Base-by-base conservation (phyloP, 2,888 invertebrate genomes). In the Acrobasis repandana region DNA sequence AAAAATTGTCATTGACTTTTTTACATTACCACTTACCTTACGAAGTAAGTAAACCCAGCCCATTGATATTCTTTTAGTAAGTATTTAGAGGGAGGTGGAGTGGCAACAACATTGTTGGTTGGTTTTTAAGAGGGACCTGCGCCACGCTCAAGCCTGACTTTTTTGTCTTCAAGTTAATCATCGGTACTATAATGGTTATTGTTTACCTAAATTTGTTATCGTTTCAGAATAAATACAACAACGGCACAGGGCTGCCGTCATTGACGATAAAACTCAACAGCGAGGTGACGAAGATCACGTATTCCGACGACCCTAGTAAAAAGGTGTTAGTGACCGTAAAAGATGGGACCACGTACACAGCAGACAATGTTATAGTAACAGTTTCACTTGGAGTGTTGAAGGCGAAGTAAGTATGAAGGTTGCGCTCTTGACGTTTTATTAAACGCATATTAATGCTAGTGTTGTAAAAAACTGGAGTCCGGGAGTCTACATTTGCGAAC, bases 341-440 rank as follows among this genome's bases (percentile, higher is more conserved):
- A 18, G 94, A 94, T 72, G 94, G 94, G 0, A 73, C 86, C 0
- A 67, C 71, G 0, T 94, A 93, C 66, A 76, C 72, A 20, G 94
- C 95, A 0, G 93, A 94, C 68, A 94, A 94, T 71, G 94, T 95
- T 0, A 93, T 96, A 34, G 85, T 95, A 0, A 96, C 96, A 0
- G 88, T 94, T 0, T 95, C 96, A 0, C 77, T 96, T 0, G 96
- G 96, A 0, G 95, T 95, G 0, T 81, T 96, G 15, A 96, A 96
- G 74, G 92, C 92, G 20, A 83, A 83, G 90, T 90, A 66, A 65
- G 70, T 61, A 20, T 33, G 43, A 43, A 10, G 16, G n/a, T 52
- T 11, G 14, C 9, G 9, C 10, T 38, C 10, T 14, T 38, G n/a
- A n/a, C n/a, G n/a, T 38, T 38, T 38, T 38, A 11, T 10, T 1